Evolutionary conservation across 2,113 vertebrate species (phyloP).

Genomic region (Terrapene triunguis): DNA sequence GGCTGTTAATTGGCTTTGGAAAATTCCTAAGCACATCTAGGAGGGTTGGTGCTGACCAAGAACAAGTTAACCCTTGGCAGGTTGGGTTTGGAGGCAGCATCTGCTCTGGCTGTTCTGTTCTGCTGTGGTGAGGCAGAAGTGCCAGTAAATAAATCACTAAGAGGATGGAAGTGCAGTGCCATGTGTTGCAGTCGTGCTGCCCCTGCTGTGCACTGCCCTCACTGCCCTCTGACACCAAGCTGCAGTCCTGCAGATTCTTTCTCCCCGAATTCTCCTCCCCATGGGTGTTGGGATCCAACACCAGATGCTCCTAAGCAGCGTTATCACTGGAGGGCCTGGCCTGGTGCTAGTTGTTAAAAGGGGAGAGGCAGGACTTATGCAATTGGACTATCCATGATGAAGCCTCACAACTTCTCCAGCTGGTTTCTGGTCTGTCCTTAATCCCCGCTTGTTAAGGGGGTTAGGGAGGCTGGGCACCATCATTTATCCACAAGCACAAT

Average conservation of each 20-base stretch:
- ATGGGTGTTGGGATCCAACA: neutral
- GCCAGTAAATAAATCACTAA: fast-evolving
- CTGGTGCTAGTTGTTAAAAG: neutral
- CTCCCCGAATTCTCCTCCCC: neutral
- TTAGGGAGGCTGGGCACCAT: neutral
- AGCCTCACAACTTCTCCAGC: neutral
- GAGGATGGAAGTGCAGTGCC: neutral
- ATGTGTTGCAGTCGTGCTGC: fast-evolving
- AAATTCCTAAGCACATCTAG: neutral
- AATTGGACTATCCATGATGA: neutral
- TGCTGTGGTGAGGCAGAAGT: neutral
- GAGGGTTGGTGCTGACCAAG: neutral
- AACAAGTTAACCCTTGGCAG: neutral
- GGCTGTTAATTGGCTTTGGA: neutral
- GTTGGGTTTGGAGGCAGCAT: fast-evolving
- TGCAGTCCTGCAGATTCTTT: neutral
- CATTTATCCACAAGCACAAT: neutral
- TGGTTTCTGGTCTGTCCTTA: neutral
- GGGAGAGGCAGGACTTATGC: neutral
- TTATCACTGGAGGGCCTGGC: neutral
- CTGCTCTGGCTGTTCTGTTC: neutral
- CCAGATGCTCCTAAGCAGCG: neutral
- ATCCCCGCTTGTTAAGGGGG: neutral
- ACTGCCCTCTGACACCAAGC: neutral
- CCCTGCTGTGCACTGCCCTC: constrained; percentile 14